These are phyloP conservation scores for Astreopora myriophthalma DNA, from an alignment of 64 coral and sea anemone genomes.

Conservation along the genomic window DNA sequence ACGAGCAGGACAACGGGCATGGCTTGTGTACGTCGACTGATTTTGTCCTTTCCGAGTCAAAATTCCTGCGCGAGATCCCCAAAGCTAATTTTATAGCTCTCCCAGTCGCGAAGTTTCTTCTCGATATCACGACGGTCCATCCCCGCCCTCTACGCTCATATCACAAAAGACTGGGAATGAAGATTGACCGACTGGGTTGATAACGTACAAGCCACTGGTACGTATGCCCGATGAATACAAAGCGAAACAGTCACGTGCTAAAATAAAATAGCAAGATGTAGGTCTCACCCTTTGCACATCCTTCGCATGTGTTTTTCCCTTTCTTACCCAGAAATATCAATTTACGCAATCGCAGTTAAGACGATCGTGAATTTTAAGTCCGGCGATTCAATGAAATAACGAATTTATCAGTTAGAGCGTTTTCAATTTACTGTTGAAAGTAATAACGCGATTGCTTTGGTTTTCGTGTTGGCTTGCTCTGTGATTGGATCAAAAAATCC, in stretches of 20 bases:
- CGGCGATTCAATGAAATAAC: too few species aligned
- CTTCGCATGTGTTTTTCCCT: not conserved
- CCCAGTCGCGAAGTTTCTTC: conserved; percentile 46
- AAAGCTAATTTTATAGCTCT: conserved; percentile 37
- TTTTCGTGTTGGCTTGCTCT: too few species aligned
- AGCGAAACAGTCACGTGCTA: conserved; percentile 38
- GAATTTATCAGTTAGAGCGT: too few species aligned
- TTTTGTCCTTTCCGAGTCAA: conserved; percentile 46
- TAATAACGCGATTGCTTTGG: too few species aligned
- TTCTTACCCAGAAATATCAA: too few species aligned
- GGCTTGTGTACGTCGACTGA: conserved; percentile 1
- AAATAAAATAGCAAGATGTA: not conserved
- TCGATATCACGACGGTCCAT: conserved; percentile 59
- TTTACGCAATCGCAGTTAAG: too few species aligned
- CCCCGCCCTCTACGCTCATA: conserved; percentile 60
- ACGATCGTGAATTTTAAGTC: too few species aligned
- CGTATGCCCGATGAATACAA: conserved; percentile 36
- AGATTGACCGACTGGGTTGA: conserved; percentile 29
- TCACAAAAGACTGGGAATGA: conserved; percentile 44
- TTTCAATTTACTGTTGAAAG: too few species aligned
- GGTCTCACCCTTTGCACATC: not conserved
- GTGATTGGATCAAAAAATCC: too few species aligned
- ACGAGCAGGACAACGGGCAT: not conserved
- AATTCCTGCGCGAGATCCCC: conserved; percentile 8
- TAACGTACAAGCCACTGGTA: conserved; percentile 41